Percentiles rank a stretch among this genome's conserved stretches.
These are phyloP conservation scores for Eonycteris spelaea DNA, from an alignment of 2,113 vertebrate species.

Conservation along the genomic window DNA sequence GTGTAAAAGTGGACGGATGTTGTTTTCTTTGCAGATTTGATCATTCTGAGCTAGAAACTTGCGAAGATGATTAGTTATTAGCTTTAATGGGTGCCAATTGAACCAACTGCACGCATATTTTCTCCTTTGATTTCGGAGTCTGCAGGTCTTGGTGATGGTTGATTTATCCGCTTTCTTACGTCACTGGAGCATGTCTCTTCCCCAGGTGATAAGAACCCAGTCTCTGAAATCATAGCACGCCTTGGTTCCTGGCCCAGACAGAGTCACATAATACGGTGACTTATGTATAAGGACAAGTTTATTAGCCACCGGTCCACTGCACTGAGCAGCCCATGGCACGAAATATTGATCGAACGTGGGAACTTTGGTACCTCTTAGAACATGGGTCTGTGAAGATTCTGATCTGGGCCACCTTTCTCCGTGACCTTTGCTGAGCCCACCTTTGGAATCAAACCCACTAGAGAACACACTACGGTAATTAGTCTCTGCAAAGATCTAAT, in stretches of 20 bases:
- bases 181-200: slow-evolving; percentile 74
- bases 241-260: slow-evolving; percentile 72
- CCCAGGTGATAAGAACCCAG: slow-evolving; percentile 71
- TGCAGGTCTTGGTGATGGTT: slow-evolving; percentile 58
- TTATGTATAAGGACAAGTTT: slow-evolving; percentile 72
- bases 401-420: not conserved
- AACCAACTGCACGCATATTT: slow-evolving; percentile 74
- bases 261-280: slow-evolving; percentile 67
- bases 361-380: not conserved
- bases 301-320: slow-evolving; percentile 70
- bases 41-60: slow-evolving; percentile 85
- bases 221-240: slow-evolving; percentile 75
- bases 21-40: slow-evolving; percentile 90
- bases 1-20: slow-evolving; percentile 94
- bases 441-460: not conserved
- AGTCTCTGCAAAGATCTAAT: not conserved
- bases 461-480: not conserved
- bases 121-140: slow-evolving; percentile 77
- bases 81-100: slow-evolving; percentile 82
- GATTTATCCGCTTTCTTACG: slow-evolving; percentile 64
- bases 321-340: slow-evolving; percentile 57
- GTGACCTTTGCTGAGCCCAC: not conserved
- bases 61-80: slow-evolving; percentile 84
- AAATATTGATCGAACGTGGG: slow-evolving; percentile 22
- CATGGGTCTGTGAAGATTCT: not conserved